These are phyloP conservation scores for Drosophila vallismaia DNA, from an alignment of 2,888 invertebrate genomes.

Conservation along the genomic window DNA sequence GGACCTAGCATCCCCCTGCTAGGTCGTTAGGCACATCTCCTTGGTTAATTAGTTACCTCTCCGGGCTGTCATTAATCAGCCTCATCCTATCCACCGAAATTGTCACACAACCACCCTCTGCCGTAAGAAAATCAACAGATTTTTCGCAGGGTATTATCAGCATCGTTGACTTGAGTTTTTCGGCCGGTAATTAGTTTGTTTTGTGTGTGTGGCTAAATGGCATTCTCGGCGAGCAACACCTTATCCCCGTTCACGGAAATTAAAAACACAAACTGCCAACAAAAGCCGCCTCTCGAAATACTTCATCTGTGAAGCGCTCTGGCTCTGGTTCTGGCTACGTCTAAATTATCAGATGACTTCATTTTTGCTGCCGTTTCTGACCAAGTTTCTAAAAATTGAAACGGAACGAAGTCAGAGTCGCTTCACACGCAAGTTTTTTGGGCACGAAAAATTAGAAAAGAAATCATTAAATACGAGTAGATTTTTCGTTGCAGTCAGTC, in stretches of 20 bases:
- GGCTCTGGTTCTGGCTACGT: background rate
- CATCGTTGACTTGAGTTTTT: background rate
- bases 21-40: conserved; percentile 16
- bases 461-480: conserved; percentile 9
- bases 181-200: conserved; percentile 34
- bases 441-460: conserved; percentile 1
- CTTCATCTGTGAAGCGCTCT: conserved; percentile 4
- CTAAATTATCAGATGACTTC: conserved; percentile 27
- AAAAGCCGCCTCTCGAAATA: conserved; percentile 3
- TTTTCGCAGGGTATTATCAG: conserved; percentile 4
- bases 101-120: background rate
- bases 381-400: background rate
- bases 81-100: background rate
- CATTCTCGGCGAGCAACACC: conserved; percentile 13
- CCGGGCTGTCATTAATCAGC: conserved; percentile 24
- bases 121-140: background rate
- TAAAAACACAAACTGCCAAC: conserved; percentile 22
- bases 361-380: conserved; percentile 7
- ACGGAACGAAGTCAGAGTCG: background rate
- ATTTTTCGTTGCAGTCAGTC: background rate
- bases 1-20: background rate
- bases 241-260: conserved; percentile 32
- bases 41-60: conserved; percentile 33
- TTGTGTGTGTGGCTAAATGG: conserved; percentile 17
- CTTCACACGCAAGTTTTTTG: background rate